These are phyloP conservation scores for Diarsia brunnea DNA, from an alignment of 2,888 invertebrate genomes.

Conservation along the genomic window DNA sequence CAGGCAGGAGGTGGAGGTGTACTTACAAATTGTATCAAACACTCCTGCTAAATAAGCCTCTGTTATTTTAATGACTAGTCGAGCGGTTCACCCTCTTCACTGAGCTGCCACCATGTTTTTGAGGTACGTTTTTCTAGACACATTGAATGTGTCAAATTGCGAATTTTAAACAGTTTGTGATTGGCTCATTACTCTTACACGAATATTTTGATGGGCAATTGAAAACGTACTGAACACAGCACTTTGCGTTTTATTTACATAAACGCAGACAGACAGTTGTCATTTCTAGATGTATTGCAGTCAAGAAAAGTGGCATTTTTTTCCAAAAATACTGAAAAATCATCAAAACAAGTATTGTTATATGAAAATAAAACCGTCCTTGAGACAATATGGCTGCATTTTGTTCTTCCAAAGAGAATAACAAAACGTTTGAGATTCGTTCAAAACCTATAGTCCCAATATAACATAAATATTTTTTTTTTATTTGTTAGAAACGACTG, in stretches of 20 bases:
- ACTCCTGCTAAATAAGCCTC: constrained; percentile 89
- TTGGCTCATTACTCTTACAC: constrained; percentile 17
- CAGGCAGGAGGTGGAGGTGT: constrained; percentile 25
- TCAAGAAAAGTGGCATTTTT: neutral
- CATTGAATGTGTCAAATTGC: constrained; percentile 42
- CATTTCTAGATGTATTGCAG: neutral
- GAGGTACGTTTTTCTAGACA: constrained; percentile 57
- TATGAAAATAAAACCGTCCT: neutral
- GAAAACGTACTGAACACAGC: neutral
- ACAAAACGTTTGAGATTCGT: constrained; percentile 6
- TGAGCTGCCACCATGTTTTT: constrained; percentile 90
- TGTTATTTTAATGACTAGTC: constrained; percentile 84
- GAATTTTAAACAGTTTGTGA: constrained; percentile 1
- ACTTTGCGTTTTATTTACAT: constrained; percentile 45
- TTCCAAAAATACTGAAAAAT: neutral
- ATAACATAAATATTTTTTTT: too few relatives aligned
- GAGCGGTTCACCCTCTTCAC: constrained; percentile 85
- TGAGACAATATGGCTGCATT: neutral
- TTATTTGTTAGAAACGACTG: neutral
- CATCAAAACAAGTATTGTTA: neutral
- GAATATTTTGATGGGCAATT: constrained; percentile 24
- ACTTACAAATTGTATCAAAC: constrained; percentile 90
- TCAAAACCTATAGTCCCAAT: neutral
- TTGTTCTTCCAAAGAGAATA: neutral
- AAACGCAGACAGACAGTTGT: neutral